Evolutionary conservation across 2,113 vertebrate genomes (phyloP).

Genomic region (Microcebus lehilahytsara): DNA sequence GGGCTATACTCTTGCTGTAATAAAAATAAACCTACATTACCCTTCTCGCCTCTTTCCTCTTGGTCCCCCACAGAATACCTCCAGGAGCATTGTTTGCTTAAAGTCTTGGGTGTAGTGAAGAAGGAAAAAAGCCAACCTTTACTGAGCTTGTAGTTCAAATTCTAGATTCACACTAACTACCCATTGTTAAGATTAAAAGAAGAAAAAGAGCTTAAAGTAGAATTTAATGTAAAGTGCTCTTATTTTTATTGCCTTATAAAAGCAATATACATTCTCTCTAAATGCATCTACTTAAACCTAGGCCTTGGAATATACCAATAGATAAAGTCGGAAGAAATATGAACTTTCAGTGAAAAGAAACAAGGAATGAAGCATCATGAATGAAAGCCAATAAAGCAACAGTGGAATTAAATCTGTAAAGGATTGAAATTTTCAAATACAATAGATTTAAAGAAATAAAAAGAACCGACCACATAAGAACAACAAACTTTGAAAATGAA

Average conservation of each 20-base stretch:
- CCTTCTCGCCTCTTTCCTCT: neutral
- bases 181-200: neutral
- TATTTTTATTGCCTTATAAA: neutral
- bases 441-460: neutral
- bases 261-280: neutral
- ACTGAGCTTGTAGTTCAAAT: neutral
- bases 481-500: neutral
- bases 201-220: neutral
- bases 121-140: neutral
- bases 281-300: neutral
- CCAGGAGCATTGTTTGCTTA: neutral
- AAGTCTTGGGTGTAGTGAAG: neutral
- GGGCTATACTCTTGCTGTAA: neutral
- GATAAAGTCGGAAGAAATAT: neutral
- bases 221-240: neutral
- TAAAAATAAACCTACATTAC: neutral
- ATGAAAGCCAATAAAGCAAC: neutral
- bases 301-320: neutral
- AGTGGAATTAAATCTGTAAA: neutral
- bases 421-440: neutral
- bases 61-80: neutral
- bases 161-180: neutral
- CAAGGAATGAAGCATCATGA: neutral
- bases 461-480: neutral
- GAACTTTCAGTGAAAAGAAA: neutral